A percentile compares a stretch with the other conserved stretches of the same genome.
Conservation (phyloP, 1,140 invertebrate species). For the Triops cancriformis region DNA sequence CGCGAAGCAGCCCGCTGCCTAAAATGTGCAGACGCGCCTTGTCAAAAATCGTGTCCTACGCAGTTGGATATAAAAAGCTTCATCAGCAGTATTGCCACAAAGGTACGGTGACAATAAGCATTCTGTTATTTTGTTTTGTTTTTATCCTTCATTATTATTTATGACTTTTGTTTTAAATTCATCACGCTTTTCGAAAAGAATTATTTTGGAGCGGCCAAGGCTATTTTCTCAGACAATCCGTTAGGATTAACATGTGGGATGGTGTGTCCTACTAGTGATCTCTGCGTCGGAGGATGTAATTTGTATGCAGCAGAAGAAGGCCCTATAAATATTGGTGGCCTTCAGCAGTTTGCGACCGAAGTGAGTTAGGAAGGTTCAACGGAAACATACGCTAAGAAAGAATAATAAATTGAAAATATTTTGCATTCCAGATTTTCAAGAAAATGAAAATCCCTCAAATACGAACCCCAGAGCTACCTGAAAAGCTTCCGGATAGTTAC, state of each 20-base stretch:
- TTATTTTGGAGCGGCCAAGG: slow-evolving; percentile 95
- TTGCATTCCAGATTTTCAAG: slow-evolving; percentile 66
- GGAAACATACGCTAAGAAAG: not conserved
- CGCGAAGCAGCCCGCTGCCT: slow-evolving; percentile 83
- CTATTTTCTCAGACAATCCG: slow-evolving; percentile 95
- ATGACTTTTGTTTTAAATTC: too few relatives aligned
- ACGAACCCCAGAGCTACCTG: slow-evolving; percentile 55
- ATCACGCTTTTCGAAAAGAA: slow-evolving; percentile 50
- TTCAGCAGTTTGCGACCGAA: slow-evolving; percentile 96
- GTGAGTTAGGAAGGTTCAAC: slow-evolving; percentile 44
- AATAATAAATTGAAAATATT: not conserved
- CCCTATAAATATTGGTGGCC: slow-evolving; percentile 94
- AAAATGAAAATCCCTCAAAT: slow-evolving; percentile 85
- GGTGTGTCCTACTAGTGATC: slow-evolving; percentile 96
- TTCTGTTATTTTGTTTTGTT: too few relatives aligned
- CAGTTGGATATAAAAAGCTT: slow-evolving; percentile 95
- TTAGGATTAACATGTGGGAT: slow-evolving; percentile 94
- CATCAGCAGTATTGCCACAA: slow-evolving; percentile 92
- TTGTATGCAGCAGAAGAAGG: slow-evolving; percentile 90
- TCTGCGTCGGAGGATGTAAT: slow-evolving; percentile 97
- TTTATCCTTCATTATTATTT: too few relatives aligned
- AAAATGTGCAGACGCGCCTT: slow-evolving; percentile 96
- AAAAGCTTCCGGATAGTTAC: slow-evolving; percentile 52
- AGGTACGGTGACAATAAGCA: slow-evolving; percentile 50
- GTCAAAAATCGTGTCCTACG: slow-evolving; percentile 96